Evolutionary conservation across 2,113 vertebrate species (phyloP).

Genomic region (Nannospalax galili): DNA sequence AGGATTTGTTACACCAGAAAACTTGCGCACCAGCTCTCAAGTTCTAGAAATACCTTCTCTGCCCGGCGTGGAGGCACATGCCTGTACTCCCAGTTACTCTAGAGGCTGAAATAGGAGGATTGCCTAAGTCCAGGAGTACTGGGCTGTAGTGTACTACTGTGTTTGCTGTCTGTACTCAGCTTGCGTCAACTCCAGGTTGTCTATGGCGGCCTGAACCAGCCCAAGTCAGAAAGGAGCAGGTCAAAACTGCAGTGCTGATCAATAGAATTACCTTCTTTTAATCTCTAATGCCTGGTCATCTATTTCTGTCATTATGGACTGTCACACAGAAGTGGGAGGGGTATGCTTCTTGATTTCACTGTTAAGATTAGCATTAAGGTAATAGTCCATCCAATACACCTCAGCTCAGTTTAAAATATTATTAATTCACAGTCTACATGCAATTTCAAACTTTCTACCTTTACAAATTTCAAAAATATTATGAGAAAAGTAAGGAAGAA

Average conservation of each 20-base stretch:
- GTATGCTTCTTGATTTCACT: background rate
- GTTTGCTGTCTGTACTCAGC: too few relatives aligned
- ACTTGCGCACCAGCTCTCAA: background rate
- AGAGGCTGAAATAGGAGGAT: too few relatives aligned
- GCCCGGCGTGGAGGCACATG: too few relatives aligned
- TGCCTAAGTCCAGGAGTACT: too few relatives aligned
- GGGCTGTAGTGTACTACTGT: background rate
- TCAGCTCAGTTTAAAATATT: background rate
- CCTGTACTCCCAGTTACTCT: too few relatives aligned
- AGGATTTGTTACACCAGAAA: slow-evolving; percentile 6
- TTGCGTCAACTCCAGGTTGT: too few relatives aligned
- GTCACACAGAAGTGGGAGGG: background rate
- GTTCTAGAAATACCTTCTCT: too few relatives aligned
- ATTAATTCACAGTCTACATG: background rate
- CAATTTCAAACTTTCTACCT: background rate
- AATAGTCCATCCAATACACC: background rate
- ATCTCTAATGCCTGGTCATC: background rate
- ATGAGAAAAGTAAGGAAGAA: background rate
- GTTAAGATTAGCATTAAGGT: background rate
- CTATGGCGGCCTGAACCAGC: too few relatives aligned
- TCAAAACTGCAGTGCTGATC: too few relatives aligned
- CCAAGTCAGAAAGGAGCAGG: too few relatives aligned
- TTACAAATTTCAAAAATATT: background rate
- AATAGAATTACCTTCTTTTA: background rate
- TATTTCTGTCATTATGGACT: background rate